These are phyloP conservation scores for Margaritifera margaritifera DNA, from an alignment of 2,888 invertebrate species.

Conservation along the genomic window DNA sequence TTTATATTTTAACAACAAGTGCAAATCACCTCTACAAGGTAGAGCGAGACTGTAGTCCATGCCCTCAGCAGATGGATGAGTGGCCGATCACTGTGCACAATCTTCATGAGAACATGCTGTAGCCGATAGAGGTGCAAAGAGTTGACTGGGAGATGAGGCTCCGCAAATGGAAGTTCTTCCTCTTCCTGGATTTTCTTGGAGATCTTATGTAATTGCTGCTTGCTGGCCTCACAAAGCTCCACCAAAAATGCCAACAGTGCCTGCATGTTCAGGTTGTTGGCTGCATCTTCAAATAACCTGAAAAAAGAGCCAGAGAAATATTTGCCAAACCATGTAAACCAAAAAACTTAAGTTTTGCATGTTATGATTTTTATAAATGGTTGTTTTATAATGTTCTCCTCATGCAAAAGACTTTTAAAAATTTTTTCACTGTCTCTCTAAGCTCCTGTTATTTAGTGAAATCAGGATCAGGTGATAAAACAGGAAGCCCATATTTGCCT, in stretches of 20 bases:
- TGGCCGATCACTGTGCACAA: conserved; percentile 89
- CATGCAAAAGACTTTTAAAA: background rate
- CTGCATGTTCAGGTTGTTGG: conserved; percentile 87
- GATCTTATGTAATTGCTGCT: conserved; percentile 80
- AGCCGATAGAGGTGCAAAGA: conserved; percentile 83
- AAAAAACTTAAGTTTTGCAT: no score
- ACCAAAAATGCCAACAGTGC: conserved; percentile 87
- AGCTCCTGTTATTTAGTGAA: no score
- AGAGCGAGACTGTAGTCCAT: conserved; percentile 94
- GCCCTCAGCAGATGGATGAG: conserved; percentile 91
- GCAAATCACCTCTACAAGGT: conserved; percentile 87
- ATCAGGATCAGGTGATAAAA: no score
- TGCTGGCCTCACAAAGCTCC: conserved; percentile 89
- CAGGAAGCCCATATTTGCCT: no score
- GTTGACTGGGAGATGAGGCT: conserved; percentile 57
- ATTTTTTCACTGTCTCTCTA: no score
- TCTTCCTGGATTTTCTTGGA: conserved; percentile 29
- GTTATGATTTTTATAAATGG: no score
- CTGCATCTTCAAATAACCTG: conserved; percentile 90
- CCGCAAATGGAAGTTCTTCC: conserved; percentile 41
- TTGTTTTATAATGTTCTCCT: no score
- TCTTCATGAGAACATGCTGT: conserved; percentile 90
- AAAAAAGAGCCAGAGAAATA: conserved; percentile 16
- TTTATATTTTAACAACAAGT: no score
- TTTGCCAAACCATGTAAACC: background rate